Percentiles rank a stretch among this genome's conserved stretches.
Evolutionary conservation across 2,797 vertebrate genomes (phyloP).

Genomic region (Dendrocincla fuliginosa): DNA sequence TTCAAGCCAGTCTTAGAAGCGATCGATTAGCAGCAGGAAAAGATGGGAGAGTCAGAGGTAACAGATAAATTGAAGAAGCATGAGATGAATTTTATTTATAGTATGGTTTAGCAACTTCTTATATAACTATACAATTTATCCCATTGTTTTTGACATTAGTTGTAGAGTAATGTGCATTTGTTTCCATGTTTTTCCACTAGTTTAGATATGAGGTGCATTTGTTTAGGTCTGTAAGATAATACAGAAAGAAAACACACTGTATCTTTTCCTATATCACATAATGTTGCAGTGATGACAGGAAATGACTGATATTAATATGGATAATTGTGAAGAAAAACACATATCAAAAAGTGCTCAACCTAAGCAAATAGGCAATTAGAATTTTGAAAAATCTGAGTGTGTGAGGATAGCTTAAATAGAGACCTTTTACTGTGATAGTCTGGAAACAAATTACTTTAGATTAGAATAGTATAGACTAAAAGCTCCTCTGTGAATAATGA

Average conservation of each 20-base stretch:
- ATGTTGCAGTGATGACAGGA: not conserved
- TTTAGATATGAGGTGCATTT: not conserved
- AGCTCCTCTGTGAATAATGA: not conserved
- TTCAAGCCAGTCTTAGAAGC: not conserved
- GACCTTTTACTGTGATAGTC: not conserved
- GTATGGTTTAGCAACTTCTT: not conserved
- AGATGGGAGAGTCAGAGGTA: not conserved
- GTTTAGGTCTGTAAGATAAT: not conserved
- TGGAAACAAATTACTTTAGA: not conserved
- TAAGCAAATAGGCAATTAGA: not conserved
- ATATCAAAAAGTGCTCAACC: not conserved
- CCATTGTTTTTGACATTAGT: not conserved
- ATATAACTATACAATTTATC: not conserved
- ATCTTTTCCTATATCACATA: not conserved
- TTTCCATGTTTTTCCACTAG: not conserved
- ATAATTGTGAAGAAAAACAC: not conserved
- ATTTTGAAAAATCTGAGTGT: not conserved
- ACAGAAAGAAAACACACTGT: not conserved
- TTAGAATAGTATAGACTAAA: not conserved
- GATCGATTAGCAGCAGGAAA: not conserved
- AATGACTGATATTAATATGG: not conserved
- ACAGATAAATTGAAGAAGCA: not conserved
- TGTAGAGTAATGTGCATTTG: accelerated
- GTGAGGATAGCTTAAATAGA: not conserved
- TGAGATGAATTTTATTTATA: not conserved